These are phyloP conservation scores for Pocillopora meandrina DNA, from an alignment of 92 coral and sea anemone genomes.

Conservation along the genomic window DNA sequence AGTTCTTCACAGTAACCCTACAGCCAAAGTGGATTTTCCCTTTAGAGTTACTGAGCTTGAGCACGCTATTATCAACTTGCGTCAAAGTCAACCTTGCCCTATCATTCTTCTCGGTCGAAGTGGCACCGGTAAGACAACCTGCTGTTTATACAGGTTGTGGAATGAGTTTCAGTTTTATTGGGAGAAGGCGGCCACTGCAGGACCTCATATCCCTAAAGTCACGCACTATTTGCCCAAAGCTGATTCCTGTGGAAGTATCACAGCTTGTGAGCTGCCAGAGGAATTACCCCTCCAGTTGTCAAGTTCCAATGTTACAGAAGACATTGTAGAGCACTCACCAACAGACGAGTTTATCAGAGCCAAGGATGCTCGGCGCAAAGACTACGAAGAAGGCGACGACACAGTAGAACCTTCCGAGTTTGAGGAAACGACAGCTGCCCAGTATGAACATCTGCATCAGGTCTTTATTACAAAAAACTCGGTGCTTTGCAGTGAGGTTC, in stretches of 20 bases:
- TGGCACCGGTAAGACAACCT: constrained; percentile 98
- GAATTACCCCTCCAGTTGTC: not conserved
- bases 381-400: constrained; percentile 42
- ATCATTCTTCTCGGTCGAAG: constrained; percentile 94
- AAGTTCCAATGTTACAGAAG: constrained; percentile 5
- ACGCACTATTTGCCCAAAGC: constrained; percentile 43
- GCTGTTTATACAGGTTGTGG: constrained; percentile 97
- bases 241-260: not conserved
- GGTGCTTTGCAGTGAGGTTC: constrained; percentile 92
- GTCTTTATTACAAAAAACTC: constrained; percentile 95
- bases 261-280: constrained; percentile 20
- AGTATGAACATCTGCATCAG: constrained; percentile 92
- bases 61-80: constrained; percentile 87
- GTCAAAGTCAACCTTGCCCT: constrained; percentile 68
- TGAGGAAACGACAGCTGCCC: constrained; percentile 21
- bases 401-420: constrained; percentile 35
- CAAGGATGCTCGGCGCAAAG: constrained; percentile 58
- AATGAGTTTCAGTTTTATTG: constrained; percentile 88
- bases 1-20: constrained; percentile 58
- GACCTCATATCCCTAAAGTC: constrained; percentile 88
- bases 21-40: constrained; percentile 83
- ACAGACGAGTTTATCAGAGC: constrained; percentile 52
- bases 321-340: not conserved
- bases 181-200: constrained; percentile 78
- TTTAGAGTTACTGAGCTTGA: constrained; percentile 95